phyloP scores from a whole-genome alignment of 2,797 vertebrate genomes.

The Hylomyscus alleni region DNA sequence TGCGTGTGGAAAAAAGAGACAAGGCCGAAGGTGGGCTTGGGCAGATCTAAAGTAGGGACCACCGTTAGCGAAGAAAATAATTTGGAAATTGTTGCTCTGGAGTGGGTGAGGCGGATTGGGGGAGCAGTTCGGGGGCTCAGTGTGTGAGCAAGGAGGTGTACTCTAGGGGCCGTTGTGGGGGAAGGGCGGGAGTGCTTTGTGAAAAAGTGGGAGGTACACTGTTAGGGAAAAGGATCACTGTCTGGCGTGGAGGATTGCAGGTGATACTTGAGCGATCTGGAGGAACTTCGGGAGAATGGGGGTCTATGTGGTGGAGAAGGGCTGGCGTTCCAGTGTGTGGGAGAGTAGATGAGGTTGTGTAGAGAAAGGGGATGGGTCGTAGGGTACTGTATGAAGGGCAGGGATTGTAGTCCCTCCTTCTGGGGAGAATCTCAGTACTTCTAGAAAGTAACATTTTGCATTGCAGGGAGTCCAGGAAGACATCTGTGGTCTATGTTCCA shows the following conservation, averaged over 20 bases:
- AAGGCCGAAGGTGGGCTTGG: conserved; percentile 57
- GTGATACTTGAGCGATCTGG: neutral
- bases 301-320: neutral
- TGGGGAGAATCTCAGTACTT: conserved; percentile 7
- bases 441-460: conserved; percentile 29
- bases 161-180: conserved; percentile 36
- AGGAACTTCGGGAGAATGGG: neutral
- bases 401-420: neutral
- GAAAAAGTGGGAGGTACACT: conserved; percentile 19
- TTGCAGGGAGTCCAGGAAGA: conserved; percentile 35
- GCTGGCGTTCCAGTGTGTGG: conserved; percentile 34
- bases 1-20: conserved; percentile 44
- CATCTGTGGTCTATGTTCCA: conserved; percentile 46
- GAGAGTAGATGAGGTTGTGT: neutral
- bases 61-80: conserved; percentile 38
- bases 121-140: neutral
- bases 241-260: neutral
- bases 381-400: conserved; percentile 27
- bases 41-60: neutral
- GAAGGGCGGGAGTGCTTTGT: conserved; percentile 63
- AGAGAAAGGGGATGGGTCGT: neutral
- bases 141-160: conserved; percentile 39
- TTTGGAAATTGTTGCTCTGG: neutral
- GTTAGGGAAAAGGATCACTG: conserved; percentile 1
- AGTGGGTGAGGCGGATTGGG: neutral